Base-by-base conservation (phyloP, 2,113 vertebrate species). In the Paraplagusia blochii region DNA sequence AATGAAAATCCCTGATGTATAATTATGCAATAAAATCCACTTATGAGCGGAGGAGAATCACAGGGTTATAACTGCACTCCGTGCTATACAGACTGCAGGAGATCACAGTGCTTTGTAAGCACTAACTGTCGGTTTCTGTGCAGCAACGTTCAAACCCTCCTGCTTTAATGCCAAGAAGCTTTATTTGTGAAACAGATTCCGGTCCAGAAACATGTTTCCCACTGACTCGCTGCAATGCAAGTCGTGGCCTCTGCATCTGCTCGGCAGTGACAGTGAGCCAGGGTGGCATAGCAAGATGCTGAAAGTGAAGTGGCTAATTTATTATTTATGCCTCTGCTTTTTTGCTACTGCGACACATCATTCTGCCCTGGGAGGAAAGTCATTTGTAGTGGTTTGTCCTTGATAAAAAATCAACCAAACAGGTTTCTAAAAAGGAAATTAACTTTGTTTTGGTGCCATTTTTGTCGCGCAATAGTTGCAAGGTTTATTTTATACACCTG, bases 11-110 rank as follows among this genome's bases (percentile, higher is more conserved):
- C 71, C 55, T 51, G 51, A 64, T 70, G 68, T 44, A 11, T 69
- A 74, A 63, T 81, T 81, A 80, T 63, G 77, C 57, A 69, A 66
- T 72, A 9, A 70, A 75, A 83, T 78, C 57, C 66, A 69, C 68
- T 52, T 71, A 60, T 67, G 63, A 45, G 64, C 45, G 54, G 52
- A 50, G 45, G 59, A 15, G 47, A 14, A 42, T 8, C 63, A 56
- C 15, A 22, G 45, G 43, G 66, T 60, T 66, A 69, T 44, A 66
- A 79, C 61, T 72, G 45, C 70, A 79, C 69, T 58, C 50, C 53
- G 63, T 76, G 79, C 67, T 42, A 44, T 47, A 46, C 59, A 47
- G 55, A 44, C 51, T 57, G 72, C 10, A 40, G 36, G 39, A 75
- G 72, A 78, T 72, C 58, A 63, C 56, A 66, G 44, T 13, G 51